Evolutionary conservation across 2,888 invertebrate species (phyloP), one percentile per base, ranked within the genome.

Genomic region (Idaea dimidiata): DNA sequence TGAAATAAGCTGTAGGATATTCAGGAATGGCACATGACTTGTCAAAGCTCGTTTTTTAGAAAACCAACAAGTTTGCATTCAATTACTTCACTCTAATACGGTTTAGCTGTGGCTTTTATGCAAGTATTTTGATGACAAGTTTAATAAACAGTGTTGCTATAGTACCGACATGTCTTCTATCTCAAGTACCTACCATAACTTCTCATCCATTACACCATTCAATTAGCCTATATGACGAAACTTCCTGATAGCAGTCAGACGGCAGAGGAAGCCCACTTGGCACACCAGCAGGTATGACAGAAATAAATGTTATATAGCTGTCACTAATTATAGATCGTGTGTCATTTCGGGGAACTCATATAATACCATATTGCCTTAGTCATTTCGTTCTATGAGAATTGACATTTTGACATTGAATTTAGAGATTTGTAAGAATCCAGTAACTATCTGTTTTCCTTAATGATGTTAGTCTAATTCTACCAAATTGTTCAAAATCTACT

Each of bases 261-360:
- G 77, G 72, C 74, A 74, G 59, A 65, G 71, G 74, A 71, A 79
- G 72, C 67, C 82, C 74, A 82, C 76, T 82, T 82, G 83, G 83
- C 81, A 66, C 62, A 62, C 58, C 56, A 59, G 58, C 79, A 77
- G 72, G 72, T 74, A 70, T 14, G 66, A 68, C 73, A 66, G 66
- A 79, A 81, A 82, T 79, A 80, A 74, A 73, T 69, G 17, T 31
- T 54, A 54, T 56, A 57, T n/a, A 56, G 54, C 17, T 31, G 58
- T 16, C 65, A 69, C 74, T 79, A 76, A 75, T 74, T 74, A 73
- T 79, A 75, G 17, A 5, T 54, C 62, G 60, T 69, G 64, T 72
- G 74, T 74, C 73, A 79, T 69, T 72, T 75, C 71, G 64, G 72
- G 69, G 73, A 72, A 71, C 71, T 66, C 64, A 61, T 59, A 64